phyloP scores from a whole-genome alignment of 2,113 vertebrate species.

The Limanda limanda region DNA sequence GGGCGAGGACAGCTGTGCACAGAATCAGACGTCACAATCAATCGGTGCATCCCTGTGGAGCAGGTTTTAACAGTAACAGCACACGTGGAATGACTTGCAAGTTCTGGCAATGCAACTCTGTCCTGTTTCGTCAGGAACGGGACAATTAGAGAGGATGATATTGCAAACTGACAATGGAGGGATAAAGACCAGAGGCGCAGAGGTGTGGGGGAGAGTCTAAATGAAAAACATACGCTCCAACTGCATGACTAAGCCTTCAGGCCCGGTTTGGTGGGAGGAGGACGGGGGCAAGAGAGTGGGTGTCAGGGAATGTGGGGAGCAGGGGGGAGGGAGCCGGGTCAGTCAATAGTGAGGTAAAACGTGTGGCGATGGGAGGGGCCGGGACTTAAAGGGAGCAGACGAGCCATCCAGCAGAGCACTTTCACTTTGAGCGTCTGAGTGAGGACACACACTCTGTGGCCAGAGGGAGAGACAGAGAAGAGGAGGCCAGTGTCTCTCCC shows the following conservation, averaged over 20 bases:
- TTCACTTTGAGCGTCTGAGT: slow-evolving; percentile 78
- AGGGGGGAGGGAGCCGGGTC: slow-evolving; percentile 66
- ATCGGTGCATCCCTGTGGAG: not conserved
- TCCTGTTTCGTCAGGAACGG: not conserved
- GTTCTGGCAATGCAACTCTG: slow-evolving; percentile 7
- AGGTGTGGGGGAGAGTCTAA: slow-evolving; percentile 69
- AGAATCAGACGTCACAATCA: slow-evolving; percentile 11
- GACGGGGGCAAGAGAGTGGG: slow-evolving; percentile 45
- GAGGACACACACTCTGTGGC: slow-evolving; percentile 54
- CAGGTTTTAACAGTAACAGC: slow-evolving; percentile 1
- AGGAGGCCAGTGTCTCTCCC: slow-evolving; percentile 51
- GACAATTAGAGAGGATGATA: slow-evolving; percentile 61
- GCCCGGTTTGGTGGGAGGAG: slow-evolving; percentile 53
- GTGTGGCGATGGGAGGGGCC: slow-evolving; percentile 77
- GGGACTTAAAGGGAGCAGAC: slow-evolving; percentile 74
- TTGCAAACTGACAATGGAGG: slow-evolving; percentile 33
- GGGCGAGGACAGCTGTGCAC: slow-evolving; percentile 42
- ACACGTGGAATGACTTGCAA: slow-evolving; percentile 61
- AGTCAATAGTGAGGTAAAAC: slow-evolving; percentile 77
- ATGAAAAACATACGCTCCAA: slow-evolving; percentile 81
- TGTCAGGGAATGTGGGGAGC: slow-evolving; percentile 65
- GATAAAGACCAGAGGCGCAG: slow-evolving; percentile 45
- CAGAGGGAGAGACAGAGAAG: slow-evolving; percentile 55
- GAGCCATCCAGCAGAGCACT: slow-evolving; percentile 69
- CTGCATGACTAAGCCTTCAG: slow-evolving; percentile 77